These are phyloP conservation scores for Crotalus helleri DNA, from an alignment of 2,113 vertebrate genomes.

Conservation along the genomic window DNA sequence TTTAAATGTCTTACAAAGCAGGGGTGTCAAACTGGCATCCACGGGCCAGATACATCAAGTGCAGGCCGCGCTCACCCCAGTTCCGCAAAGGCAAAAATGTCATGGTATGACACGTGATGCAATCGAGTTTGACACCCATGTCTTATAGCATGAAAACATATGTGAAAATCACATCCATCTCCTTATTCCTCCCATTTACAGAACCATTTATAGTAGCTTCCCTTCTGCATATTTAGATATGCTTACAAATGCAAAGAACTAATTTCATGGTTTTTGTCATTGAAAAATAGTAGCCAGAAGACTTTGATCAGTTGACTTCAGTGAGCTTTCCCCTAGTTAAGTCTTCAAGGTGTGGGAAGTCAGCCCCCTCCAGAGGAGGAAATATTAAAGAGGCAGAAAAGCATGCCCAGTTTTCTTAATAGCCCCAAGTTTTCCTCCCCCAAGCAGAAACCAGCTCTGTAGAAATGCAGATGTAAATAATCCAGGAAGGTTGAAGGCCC, in stretches of 20 bases:
- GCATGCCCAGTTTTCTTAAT: too few relatives aligned
- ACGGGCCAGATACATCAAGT: too few relatives aligned
- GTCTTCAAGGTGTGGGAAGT: neutral
- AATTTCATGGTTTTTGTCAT: constrained; percentile 49
- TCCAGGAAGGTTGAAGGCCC: too few relatives aligned
- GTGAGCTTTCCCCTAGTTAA: neutral
- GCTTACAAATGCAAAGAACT: neutral
- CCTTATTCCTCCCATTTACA: neutral
- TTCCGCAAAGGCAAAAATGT: too few relatives aligned
- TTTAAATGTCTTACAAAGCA: constrained; percentile 28
- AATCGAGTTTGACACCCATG: neutral
- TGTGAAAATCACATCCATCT: neutral
- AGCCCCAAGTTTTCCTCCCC: too few relatives aligned
- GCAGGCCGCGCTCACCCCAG: too few relatives aligned
- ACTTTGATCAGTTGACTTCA: constrained; percentile 59
- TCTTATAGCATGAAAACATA: constrained; percentile 43
- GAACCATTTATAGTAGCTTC: neutral
- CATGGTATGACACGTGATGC: too few relatives aligned
- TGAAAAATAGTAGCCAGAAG: constrained; percentile 18
- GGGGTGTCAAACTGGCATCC: too few relatives aligned
- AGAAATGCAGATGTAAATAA: too few relatives aligned
- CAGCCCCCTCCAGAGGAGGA: too few relatives aligned
- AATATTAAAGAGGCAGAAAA: too few relatives aligned
- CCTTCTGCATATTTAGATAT: neutral
- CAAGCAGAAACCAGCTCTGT: too few relatives aligned